These are phyloP conservation scores for Tillus elongatus DNA, from an alignment of 2,888 invertebrate genomes.

Conservation along the genomic window DNA sequence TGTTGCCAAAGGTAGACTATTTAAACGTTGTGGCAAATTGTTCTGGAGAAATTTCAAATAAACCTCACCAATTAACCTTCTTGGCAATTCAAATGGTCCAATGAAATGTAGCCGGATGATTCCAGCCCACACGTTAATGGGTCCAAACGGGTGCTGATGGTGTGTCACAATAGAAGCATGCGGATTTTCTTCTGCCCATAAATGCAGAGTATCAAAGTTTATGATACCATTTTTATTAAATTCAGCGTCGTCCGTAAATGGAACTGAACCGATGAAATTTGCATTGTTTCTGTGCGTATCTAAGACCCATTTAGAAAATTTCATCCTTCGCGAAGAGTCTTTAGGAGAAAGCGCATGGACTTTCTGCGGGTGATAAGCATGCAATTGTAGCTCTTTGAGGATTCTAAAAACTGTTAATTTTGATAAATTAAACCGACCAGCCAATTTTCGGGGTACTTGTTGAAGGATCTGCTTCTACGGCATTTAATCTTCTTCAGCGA, in stretches of 20 bases:
- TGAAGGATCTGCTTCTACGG: too few relatives aligned
- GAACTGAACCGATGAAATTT: neutral
- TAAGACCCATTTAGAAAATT: neutral
- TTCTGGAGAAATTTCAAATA: too few relatives aligned
- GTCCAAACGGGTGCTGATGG: too few relatives aligned
- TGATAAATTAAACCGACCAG: neutral
- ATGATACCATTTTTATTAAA: neutral
- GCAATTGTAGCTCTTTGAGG: neutral
- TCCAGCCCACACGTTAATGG: too few relatives aligned
- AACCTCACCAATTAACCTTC: too few relatives aligned
- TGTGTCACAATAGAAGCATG: neutral
- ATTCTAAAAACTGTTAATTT: neutral
- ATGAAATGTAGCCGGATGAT: too few relatives aligned
- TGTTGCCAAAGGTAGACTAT: too few relatives aligned
- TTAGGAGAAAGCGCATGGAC: neutral
- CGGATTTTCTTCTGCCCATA: neutral
- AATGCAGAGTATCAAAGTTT: neutral
- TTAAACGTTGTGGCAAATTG: too few relatives aligned
- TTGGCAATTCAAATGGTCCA: too few relatives aligned
- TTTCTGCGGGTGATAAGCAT: neutral
- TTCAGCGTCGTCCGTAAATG: neutral
- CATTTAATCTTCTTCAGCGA: too few relatives aligned
- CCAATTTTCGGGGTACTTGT: too few relatives aligned
- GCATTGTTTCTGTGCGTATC: neutral
- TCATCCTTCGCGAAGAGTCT: neutral